Base-by-base conservation (phyloP, 2,888 invertebrate species). In the Polyommatus icarus region DNA sequence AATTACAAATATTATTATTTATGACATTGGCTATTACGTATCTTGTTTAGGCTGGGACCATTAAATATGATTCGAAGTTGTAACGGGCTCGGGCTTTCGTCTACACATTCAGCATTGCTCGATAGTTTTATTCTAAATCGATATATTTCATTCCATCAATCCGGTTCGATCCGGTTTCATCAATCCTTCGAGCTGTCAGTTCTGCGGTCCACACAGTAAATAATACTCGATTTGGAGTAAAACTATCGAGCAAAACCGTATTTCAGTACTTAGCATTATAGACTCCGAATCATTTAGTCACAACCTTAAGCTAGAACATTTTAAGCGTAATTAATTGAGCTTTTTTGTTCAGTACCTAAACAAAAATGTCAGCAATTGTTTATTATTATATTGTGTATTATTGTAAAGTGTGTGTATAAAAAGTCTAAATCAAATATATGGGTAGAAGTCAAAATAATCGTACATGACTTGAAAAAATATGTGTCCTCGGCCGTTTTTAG, bases 301-400 rank as follows among this genome's bases (percentile, higher is more conserved):
- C 54, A 54, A 54, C 54, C 54, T 0, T 12, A 40, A 2, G 50
- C 15, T 61, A 20, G 4, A 24, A 61, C 12, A 61, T 72, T 40
- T 5, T 72, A 72, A 72, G 72, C 46, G 40, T 72, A 72, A 40
- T 73, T 5, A 50, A 46, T 73, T 73, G 46, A 24, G 73, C 73
- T 5, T 73, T 46, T 73, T 20, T 59, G 20, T 59, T 59, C 57
- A 15, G 18, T 57, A n/a, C 6, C 7, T 24, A 1, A 24, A 29
- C 67, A 32, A 67, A 67, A 32, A 67, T 67, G 24, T 12, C 61
- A 24, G 61, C 59, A 24, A 61, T 61, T 61, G 20, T 61, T 12
- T 61, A 59, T 57, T 57, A 57, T 10, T 46, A 12, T 40, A 50
- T 15, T 15, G 1, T 7, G 8, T 29, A 67, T 67, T 24, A 12